Evolutionary conservation across 2,888 invertebrate species (phyloP).

Genomic region (Alentia gelatinosa): DNA sequence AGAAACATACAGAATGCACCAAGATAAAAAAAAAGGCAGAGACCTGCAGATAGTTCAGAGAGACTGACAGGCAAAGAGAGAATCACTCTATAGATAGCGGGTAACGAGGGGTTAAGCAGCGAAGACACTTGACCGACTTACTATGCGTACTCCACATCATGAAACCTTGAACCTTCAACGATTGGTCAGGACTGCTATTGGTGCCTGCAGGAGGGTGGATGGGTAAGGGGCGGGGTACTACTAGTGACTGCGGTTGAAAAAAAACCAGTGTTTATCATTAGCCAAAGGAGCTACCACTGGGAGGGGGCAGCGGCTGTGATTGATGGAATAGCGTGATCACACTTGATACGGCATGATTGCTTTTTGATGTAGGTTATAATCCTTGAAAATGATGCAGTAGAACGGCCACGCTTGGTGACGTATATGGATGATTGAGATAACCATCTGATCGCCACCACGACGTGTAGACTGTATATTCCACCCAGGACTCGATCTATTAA

Average conservation of each 20-base stretch:
- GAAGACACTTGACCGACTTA: too few relatives aligned
- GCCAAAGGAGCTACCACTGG: neutral
- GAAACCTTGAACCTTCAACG: too few relatives aligned
- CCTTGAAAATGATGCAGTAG: neutral
- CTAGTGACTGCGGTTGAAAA: neutral
- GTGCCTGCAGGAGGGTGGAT: neutral
- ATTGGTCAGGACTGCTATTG: too few relatives aligned
- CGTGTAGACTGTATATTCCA: neutral
- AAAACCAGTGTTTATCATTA: neutral
- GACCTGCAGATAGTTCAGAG: too few relatives aligned
- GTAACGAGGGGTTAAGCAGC: too few relatives aligned
- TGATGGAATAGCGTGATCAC: slow-evolving; percentile 17
- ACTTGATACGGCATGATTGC: neutral
- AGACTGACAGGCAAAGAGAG: too few relatives aligned
- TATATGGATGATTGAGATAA: neutral
- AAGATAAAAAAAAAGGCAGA: too few relatives aligned
- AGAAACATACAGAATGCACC: too few relatives aligned
- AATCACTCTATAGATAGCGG: too few relatives aligned
- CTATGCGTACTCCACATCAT: too few relatives aligned
- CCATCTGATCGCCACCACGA: neutral
- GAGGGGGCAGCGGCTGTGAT: neutral
- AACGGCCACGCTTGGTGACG: neutral
- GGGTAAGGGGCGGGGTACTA: neutral
- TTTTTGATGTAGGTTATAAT: slow-evolving; percentile 30
- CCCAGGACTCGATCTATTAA: neutral